Evolutionary conservation across 2,797 vertebrate species (phyloP), one percentile per base, ranked within the genome.

Genomic region (Benthosema pterotum): DNA sequence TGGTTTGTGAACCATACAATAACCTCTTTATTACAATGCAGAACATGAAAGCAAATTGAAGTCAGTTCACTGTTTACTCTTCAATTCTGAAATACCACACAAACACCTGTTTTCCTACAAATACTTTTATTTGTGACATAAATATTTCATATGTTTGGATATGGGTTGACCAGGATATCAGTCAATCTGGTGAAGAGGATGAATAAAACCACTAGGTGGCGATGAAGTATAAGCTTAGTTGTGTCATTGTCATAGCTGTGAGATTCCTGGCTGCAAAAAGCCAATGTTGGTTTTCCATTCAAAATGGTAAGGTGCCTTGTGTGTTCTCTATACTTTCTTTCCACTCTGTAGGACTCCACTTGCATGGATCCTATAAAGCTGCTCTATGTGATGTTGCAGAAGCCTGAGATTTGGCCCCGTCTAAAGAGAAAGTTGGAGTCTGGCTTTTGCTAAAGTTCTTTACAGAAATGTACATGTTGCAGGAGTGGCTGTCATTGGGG

Each of bases 81-180:
- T 13, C 57, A 38, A 32, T 68, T 68, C 52, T 3, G 11, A 45
- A 46, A 9, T 8, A 49, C 8, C 48, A 52, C 48, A 52, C 60
- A 69, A 28, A 66, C 69, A 43, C 6, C 17, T 25, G 47, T 69
- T 63, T 67, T 69, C 73, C 52, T 87, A 92, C 81, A 92, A 91
- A 93, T 83, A 82, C n/a, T 72, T 93, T 90, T 86, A 90, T 90
- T 90, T 74, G 70, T 25, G 66, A 73, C 65, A 86, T 71, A 80
- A 78, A 84, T 59, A 71, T 75, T 76, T 61, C n/a, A 67, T 59
- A 42, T 28, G 60, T 75, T 49, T 12, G 55, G 53, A 43, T 43
- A 19, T 71, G 48, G 15, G 4, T 63, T 67, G 38, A 63, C 46
- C 0, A 11, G 45, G 4, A 18, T 14, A 48, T 18, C 4, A 56